phyloP scores from a whole-genome alignment of 2,113 vertebrate genomes.

The Ramphastos sulfuratus region DNA sequence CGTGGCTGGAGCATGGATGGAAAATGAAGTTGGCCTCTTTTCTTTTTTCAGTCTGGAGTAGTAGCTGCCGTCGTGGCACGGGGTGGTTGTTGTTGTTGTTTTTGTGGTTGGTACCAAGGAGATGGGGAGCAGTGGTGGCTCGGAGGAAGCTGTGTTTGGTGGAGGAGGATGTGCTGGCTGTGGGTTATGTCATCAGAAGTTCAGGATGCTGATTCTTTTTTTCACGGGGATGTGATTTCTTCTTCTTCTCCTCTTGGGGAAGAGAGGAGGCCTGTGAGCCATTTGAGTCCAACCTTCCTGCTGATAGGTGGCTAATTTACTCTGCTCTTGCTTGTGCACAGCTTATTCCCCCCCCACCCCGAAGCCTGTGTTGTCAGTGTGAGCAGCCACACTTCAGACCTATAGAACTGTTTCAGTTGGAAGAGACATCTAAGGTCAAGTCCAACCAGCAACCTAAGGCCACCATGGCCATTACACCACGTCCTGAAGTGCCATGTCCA shows the following conservation, averaged over 20 bases:
- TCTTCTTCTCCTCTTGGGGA: not conserved
- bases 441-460: no score
- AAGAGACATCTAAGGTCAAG: no score
- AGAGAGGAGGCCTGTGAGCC: not conserved
- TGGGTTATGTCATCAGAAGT: not conserved
- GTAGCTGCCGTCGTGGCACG: fast-evolving
- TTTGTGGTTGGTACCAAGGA: not conserved
- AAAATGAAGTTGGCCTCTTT: not conserved
- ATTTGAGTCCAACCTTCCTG: not conserved
- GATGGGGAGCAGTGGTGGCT: not conserved
- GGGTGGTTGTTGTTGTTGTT: not conserved
- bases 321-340: not conserved
- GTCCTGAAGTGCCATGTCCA: no score
- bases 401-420: no score
- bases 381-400: not conserved
- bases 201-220: not conserved
- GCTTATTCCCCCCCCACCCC: fast-evolving
- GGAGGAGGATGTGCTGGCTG: not conserved
- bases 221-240: fast-evolving
- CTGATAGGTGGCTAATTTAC: not conserved
- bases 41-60: not conserved
- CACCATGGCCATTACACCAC: no score
- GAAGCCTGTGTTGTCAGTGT: not conserved
- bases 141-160: not conserved
- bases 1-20: not conserved